A percentile compares a stretch with the other conserved stretches of the same genome.
These are phyloP conservation scores for Heliocidaris tuberculata DNA, from an alignment of 35 echinoderm and acorn worm genomes.

Conservation along the genomic window DNA sequence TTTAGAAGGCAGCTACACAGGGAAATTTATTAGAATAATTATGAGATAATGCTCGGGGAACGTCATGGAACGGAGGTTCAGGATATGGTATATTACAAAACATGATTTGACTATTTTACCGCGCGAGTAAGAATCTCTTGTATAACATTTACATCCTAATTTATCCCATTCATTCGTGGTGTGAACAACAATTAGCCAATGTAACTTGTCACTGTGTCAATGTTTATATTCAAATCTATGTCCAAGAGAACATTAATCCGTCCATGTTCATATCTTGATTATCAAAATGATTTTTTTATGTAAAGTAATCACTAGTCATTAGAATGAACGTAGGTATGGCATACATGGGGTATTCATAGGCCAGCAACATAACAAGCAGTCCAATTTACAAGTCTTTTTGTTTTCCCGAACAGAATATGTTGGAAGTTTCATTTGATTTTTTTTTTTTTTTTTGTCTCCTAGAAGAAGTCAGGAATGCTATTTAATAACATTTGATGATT, in stretches of 20 bases:
- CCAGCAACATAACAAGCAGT: background rate
- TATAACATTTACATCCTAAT: background rate
- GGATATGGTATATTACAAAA: background rate
- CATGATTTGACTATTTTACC: too few relatives aligned
- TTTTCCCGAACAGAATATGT: background rate
- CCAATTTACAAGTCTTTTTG: background rate
- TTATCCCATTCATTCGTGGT: too few relatives aligned
- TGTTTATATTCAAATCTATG: background rate
- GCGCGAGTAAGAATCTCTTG: background rate
- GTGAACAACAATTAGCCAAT: background rate
- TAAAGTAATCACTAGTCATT: background rate
- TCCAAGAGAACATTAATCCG: constrained; percentile 16
- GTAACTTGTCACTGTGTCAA: background rate
- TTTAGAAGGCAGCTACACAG: too few relatives aligned
- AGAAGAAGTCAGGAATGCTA: background rate
- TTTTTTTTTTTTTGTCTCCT: background rate
- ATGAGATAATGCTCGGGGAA: too few relatives aligned
- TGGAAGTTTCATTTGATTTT: background rate
- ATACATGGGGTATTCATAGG: background rate
- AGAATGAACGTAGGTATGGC: background rate
- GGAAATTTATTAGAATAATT: too few relatives aligned
- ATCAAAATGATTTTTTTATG: background rate
- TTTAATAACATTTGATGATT: background rate
- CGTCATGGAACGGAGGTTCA: too few relatives aligned
- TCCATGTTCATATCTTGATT: constrained; percentile 2